These are phyloP conservation scores for Sciurus niger DNA, from an alignment of 2,113 vertebrate species.

Conservation along the genomic window DNA sequence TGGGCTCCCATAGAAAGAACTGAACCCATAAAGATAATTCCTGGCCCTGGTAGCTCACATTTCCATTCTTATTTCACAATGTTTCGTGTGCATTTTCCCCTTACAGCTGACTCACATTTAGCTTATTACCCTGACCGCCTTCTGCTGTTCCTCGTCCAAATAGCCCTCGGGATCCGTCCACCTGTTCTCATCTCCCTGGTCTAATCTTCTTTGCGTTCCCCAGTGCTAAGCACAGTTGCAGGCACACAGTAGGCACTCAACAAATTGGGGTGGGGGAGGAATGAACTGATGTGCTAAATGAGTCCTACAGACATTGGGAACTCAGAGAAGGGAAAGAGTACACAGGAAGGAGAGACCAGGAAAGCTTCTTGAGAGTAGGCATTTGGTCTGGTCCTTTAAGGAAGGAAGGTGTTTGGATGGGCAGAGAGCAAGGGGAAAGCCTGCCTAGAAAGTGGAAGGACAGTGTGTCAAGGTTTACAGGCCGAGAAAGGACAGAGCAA, in stretches of 20 bases:
- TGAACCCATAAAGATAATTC: background rate
- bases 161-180: background rate
- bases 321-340: background rate
- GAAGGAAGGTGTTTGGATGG: background rate
- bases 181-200: background rate
- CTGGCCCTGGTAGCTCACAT: background rate
- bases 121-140: background rate
- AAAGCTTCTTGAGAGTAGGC: background rate
- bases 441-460: background rate
- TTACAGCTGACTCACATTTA: background rate
- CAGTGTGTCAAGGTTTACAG: background rate
- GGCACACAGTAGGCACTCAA: background rate
- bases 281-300: background rate
- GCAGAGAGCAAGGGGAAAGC: background rate
- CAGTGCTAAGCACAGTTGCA: background rate
- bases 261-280: background rate
- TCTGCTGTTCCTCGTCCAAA: background rate
- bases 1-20: background rate
- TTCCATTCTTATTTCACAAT: background rate
- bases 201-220: background rate
- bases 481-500: background rate
- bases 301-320: background rate
- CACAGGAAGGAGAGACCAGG: background rate
- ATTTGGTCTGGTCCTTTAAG: background rate
- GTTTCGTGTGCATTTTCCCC: background rate